Conservation (phyloP, 2,113 vertebrate genomes). For the Lepisosteus oculatus region DNA sequence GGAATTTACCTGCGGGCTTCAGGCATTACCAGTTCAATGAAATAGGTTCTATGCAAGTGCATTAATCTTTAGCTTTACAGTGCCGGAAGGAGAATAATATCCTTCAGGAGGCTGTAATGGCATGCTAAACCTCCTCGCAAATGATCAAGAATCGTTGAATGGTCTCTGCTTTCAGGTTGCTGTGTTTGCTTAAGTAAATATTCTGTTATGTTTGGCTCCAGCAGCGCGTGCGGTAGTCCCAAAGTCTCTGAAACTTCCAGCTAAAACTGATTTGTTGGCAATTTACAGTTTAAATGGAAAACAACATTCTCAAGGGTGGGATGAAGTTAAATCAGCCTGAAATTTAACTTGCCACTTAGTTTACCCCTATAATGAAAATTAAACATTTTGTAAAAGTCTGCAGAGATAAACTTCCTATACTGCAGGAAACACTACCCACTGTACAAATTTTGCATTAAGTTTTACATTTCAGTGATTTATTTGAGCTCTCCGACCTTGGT, state of each 20-base stretch:
- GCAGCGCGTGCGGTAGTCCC: conserved; percentile 21
- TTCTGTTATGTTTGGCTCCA: conserved; percentile 23
- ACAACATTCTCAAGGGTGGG: conserved; percentile 43
- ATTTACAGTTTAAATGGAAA: conserved; percentile 43
- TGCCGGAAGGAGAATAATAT: conserved; percentile 28
- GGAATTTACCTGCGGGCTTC: background rate
- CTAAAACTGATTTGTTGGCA: conserved; percentile 43
- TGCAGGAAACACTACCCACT: too few species aligned
- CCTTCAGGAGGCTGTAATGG: conserved; percentile 21
- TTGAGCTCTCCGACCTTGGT: too few species aligned
- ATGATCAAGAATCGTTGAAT: conserved; percentile 22
- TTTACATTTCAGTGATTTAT: too few species aligned
- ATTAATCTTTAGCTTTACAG: conserved; percentile 29
- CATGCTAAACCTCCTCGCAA: conserved; percentile 19
- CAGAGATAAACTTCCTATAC: too few species aligned
- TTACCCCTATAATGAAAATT: conserved; percentile 11
- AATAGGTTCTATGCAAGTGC: conserved; percentile 20
- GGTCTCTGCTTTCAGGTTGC: conserved; percentile 22
- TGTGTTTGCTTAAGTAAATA: conserved; percentile 26
- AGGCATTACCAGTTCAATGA: background rate
- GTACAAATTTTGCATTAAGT: too few species aligned
- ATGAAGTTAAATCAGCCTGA: too few species aligned
- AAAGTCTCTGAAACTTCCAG: conserved; percentile 27
- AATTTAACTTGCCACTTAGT: conserved; percentile 25
- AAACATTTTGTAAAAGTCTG: too few species aligned